These are phyloP conservation scores for Rhincodon typus DNA, from an alignment of 2,797 vertebrate genomes.

Conservation along the genomic window DNA sequence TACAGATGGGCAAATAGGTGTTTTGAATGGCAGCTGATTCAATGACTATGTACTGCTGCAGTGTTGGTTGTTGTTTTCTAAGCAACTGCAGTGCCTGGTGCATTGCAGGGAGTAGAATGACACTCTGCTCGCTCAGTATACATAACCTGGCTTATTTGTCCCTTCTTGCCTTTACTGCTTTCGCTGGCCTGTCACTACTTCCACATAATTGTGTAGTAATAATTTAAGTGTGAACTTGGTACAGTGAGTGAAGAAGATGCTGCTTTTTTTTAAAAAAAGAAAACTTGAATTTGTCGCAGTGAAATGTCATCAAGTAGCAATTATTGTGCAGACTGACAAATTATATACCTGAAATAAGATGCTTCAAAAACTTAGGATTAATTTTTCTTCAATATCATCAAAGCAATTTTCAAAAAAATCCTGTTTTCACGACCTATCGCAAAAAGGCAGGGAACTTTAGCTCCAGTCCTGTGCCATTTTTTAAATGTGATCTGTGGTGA, in stretches of 20 bases:
- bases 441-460: too few species aligned
- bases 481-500: too few species aligned
- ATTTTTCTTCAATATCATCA: too few species aligned
- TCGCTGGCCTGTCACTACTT: background rate
- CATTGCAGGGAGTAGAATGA: conserved; percentile 27
- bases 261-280: background rate
- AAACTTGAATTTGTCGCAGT: background rate
- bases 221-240: too few species aligned
- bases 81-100: conserved; percentile 26
- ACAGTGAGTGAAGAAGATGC: too few species aligned
- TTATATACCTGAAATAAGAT: too few species aligned
- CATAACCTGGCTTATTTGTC: background rate
- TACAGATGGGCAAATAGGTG: background rate
- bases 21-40: conserved; percentile 9
- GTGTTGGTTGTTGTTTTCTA: conserved; percentile 18
- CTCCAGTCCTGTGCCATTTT: too few species aligned
- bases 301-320: too few species aligned
- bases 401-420: too few species aligned
- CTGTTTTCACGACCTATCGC: background rate
- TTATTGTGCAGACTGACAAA: too few species aligned
- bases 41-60: background rate
- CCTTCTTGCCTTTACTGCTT: background rate
- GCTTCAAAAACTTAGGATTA: too few species aligned
- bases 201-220: background rate
- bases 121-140: background rate